These are phyloP conservation scores for Sarcophaga rosellei DNA, from an alignment of 2,888 invertebrate genomes.

Conservation along the genomic window DNA sequence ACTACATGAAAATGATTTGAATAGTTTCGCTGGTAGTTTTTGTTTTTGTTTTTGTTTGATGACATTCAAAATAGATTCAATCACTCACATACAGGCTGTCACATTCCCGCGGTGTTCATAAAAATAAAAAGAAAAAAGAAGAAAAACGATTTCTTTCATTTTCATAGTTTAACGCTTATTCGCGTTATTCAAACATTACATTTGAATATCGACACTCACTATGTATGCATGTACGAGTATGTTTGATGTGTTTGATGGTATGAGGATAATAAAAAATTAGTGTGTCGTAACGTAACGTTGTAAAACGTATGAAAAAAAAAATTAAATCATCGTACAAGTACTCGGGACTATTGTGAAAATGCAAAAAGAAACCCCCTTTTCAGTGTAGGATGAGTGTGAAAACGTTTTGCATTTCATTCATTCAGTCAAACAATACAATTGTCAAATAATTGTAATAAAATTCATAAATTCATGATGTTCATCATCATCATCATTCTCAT, in stretches of 20 bases:
- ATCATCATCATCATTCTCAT: not conserved
- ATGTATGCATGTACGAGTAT: no score
- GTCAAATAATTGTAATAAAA: constrained; percentile 74
- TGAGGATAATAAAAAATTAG: constrained; percentile 51
- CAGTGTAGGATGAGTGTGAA: no score
- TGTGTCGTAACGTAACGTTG: not conserved
- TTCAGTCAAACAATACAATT: constrained; percentile 69
- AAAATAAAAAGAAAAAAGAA: constrained; percentile 67
- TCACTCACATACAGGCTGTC: constrained; percentile 77
- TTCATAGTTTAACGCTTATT: not conserved
- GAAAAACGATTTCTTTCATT: constrained; percentile 7
- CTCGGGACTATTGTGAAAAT: no score
- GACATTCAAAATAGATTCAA: constrained; percentile 29
- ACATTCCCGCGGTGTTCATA: constrained; percentile 78
- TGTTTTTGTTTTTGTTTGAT: constrained; percentile 4
- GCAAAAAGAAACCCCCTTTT: no score
- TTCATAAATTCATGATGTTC: constrained; percentile 48
- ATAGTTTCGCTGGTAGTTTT: constrained; percentile 27
- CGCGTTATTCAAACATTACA: no score
- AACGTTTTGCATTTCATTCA: no score
- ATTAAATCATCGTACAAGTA: no score
- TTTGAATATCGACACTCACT: no score
- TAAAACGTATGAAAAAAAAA: no score
- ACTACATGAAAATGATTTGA: constrained; percentile 29
- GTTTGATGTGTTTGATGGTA: constrained; percentile 18